Evolutionary conservation across 2,888 invertebrate genomes (phyloP).

Genomic region (Chrysolina americana): DNA sequence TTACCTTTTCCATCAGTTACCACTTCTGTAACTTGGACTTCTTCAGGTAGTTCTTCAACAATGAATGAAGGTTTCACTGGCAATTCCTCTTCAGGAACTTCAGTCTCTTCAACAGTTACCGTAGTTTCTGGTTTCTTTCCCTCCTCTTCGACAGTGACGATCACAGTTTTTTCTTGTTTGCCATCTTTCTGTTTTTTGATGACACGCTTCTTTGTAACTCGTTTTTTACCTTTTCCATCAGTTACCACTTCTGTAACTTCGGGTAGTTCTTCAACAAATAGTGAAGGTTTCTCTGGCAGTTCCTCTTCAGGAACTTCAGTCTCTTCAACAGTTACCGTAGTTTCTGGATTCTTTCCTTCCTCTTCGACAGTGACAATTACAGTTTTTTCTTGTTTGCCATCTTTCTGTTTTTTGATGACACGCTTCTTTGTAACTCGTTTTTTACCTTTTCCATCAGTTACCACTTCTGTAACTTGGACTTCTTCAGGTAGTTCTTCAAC

Average conservation of each 20-base stretch:
- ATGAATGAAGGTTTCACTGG: constrained; percentile 30
- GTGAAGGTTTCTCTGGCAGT: too few relatives aligned
- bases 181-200: constrained; percentile 67
- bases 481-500: constrained; percentile 56
- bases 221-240: constrained; percentile 32
- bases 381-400: constrained; percentile 62
- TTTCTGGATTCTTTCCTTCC: constrained; percentile 58
- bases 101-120: constrained; percentile 57
- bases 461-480: constrained; percentile 53
- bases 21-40: constrained; percentile 52
- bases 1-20: constrained; percentile 63
- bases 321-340: constrained; percentile 56
- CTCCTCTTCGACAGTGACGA: constrained; percentile 64
- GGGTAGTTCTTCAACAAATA: constrained; percentile 58
- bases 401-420: constrained; percentile 58
- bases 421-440: constrained; percentile 10
- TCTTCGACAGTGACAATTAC: constrained; percentile 58
- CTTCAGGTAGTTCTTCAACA: constrained; percentile 54
- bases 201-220: constrained; percentile 56
- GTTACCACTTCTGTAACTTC: constrained; percentile 40
- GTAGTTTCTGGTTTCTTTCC: constrained; percentile 64
- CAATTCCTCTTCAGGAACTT: constrained; percentile 61
- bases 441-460: constrained; percentile 43
- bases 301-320: constrained; percentile 35
- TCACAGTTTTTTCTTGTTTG: constrained; percentile 63